Percentiles rank a stretch among this genome's conserved stretches.
Evolutionary conservation across 2,113 vertebrate genomes (phyloP).

Genomic region (Mobula birostris): DNA sequence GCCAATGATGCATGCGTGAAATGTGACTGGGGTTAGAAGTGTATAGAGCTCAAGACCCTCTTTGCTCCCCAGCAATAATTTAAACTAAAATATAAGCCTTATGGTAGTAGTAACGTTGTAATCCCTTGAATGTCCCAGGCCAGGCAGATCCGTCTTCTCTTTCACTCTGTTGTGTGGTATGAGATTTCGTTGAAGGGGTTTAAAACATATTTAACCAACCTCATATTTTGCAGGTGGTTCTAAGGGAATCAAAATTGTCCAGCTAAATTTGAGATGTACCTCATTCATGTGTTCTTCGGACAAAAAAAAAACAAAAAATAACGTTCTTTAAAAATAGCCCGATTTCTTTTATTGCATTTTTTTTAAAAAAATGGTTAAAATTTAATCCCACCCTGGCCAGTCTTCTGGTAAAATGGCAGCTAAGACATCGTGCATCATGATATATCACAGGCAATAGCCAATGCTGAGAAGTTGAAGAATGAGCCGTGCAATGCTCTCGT

Average conservation of each 20-base stretch:
- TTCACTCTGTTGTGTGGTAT: background rate
- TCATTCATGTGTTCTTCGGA: background rate
- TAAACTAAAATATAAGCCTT: background rate
- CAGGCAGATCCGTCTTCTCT: background rate
- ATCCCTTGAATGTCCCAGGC: background rate
- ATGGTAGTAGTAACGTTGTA: background rate
- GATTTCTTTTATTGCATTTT: too few relatives aligned
- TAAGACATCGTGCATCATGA: background rate
- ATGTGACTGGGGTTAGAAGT: background rate
- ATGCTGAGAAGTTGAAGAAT: background rate
- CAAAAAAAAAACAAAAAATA: background rate
- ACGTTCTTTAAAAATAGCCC: too few relatives aligned
- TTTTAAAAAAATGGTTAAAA: background rate
- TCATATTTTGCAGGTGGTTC: background rate
- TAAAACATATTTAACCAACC: background rate
- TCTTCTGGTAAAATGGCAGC: background rate
- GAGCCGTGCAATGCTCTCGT: background rate
- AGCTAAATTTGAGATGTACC: background rate
- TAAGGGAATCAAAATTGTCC: background rate
- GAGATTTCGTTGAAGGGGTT: background rate
- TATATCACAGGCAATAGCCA: background rate
- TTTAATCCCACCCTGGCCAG: background rate
- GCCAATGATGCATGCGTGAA: background rate
- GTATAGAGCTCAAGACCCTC: background rate
- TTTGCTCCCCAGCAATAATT: background rate